These are phyloP conservation scores for Formica exsecta DNA, from an alignment of 1,140 invertebrate genomes.

Conservation along the genomic window DNA sequence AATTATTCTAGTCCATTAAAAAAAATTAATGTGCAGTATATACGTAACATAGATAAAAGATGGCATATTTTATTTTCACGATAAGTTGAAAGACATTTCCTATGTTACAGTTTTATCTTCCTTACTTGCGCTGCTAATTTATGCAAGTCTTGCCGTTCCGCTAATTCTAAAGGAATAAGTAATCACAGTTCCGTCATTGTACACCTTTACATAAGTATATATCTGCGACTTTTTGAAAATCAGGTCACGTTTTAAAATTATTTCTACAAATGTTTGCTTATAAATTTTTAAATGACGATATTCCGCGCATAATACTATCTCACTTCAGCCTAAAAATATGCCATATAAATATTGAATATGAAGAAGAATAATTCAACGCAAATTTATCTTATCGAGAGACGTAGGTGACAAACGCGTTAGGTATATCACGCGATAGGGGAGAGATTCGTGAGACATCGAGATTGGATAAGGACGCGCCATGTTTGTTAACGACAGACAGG, in stretches of 20 bases:
- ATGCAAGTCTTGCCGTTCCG: constrained; percentile 72
- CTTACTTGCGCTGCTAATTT: constrained; percentile 30
- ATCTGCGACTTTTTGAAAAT: constrained; percentile 32
- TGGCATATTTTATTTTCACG: constrained; percentile 56
- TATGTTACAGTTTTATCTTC: constrained; percentile 24
- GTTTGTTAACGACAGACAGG: constrained; percentile 71
- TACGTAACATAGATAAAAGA: no score
- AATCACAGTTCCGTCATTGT: constrained; percentile 69
- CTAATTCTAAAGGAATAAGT: constrained; percentile 83
- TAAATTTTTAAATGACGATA: neutral
- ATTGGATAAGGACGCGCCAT: constrained; percentile 63
- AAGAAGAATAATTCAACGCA: constrained; percentile 23
- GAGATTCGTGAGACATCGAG: constrained; percentile 58
- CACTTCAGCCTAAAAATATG: neutral
- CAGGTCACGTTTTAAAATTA: constrained; percentile 11
- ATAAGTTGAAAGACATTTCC: constrained; percentile 63
- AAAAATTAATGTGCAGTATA: constrained; percentile 30
- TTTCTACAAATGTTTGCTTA: constrained; percentile 1
- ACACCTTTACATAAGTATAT: constrained; percentile 12
- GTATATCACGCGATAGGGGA: constrained; percentile 46
- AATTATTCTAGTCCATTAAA: neutral
- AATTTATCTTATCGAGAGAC: constrained; percentile 47
- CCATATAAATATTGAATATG: neutral
- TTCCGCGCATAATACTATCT: neutral
- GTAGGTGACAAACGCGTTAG: constrained; percentile 25